These are phyloP conservation scores for Antechinus flavipes DNA, from an alignment of 2,113 vertebrate genomes.

Conservation along the genomic window DNA sequence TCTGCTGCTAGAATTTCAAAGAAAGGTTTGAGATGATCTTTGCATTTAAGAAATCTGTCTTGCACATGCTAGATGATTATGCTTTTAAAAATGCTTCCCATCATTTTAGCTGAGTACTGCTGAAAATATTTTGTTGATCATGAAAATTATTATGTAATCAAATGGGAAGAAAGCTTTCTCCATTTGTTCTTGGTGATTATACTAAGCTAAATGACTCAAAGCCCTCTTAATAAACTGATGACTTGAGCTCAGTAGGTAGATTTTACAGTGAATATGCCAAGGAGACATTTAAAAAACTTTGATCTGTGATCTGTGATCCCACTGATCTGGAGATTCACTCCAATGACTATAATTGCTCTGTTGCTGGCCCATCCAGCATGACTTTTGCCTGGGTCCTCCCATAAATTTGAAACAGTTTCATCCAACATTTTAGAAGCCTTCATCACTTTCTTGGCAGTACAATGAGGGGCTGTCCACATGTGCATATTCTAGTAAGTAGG, in stretches of 20 bases:
- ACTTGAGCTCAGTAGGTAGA: background rate
- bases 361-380: background rate
- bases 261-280: slow-evolving; percentile 19
- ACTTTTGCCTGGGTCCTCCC: background rate
- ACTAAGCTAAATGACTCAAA: slow-evolving; percentile 2
- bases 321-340: background rate
- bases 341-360: background rate
- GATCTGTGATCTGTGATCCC: background rate
- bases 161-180: slow-evolving; percentile 29
- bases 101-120: background rate
- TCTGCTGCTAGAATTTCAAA: background rate
- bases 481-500: background rate
- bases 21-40: background rate
- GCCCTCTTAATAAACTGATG: slow-evolving; percentile 11
- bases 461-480: background rate
- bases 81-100: background rate
- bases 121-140: background rate
- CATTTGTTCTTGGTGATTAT: slow-evolving; percentile 47
- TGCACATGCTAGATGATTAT: background rate
- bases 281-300: background rate
- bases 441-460: background rate
- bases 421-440: background rate
- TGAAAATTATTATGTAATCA: background rate
- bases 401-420: background rate
- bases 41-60: background rate